Percentiles rank a stretch among this genome's conserved stretches.
phyloP scores from a whole-genome alignment of 2,888 invertebrate genomes.

The Sesia apiformis region DNA sequence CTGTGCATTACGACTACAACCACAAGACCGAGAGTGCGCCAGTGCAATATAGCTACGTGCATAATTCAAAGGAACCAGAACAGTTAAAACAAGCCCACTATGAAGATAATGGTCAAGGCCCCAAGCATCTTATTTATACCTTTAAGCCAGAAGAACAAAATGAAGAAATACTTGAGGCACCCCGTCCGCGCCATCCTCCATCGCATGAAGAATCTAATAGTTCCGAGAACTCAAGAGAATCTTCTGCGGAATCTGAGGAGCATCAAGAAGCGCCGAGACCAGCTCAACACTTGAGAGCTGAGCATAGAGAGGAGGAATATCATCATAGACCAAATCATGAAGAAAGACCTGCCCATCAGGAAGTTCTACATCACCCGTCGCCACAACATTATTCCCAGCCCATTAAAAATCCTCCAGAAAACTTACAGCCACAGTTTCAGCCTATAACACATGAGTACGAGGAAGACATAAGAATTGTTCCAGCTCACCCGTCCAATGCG shows the following conservation, averaged over 20 bases:
- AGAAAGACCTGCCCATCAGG: slow-evolving; percentile 1
- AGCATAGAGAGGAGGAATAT: slow-evolving; percentile 16
- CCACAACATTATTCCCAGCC: slow-evolving; percentile 18
- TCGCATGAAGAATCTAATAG: slow-evolving; percentile 2
- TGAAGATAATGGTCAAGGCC: slow-evolving; percentile 29
- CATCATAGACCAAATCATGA: slow-evolving; percentile 4
- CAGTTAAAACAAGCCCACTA: slow-evolving; percentile 34
- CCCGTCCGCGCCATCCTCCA: slow-evolving; percentile 2
- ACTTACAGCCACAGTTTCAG: slow-evolving; percentile 22
- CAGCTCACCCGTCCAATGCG: slow-evolving; percentile 27
- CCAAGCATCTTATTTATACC: slow-evolving; percentile 30
- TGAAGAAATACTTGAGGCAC: slow-evolving; percentile 9
- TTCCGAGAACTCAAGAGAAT: slow-evolving; percentile 11
- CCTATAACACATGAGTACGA: slow-evolving; percentile 40
- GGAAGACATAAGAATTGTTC: slow-evolving; percentile 37
- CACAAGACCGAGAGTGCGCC: slow-evolving; percentile 23
- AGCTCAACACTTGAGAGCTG: slow-evolving; percentile 13
- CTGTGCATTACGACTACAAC: slow-evolving; percentile 42
- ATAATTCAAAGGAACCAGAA: slow-evolving; percentile 30
- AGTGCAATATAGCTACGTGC: slow-evolving; percentile 20
- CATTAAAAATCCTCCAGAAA: slow-evolving; percentile 13
- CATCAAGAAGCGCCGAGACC: slow-evolving; percentile 5
- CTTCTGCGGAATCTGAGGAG: slow-evolving; percentile 9
- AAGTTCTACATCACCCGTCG: slow-evolving; percentile 3
- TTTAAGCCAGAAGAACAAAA: slow-evolving; percentile 30